Conservation (phyloP, 2,888 invertebrate genomes). For the Portevinia maculata region DNA sequence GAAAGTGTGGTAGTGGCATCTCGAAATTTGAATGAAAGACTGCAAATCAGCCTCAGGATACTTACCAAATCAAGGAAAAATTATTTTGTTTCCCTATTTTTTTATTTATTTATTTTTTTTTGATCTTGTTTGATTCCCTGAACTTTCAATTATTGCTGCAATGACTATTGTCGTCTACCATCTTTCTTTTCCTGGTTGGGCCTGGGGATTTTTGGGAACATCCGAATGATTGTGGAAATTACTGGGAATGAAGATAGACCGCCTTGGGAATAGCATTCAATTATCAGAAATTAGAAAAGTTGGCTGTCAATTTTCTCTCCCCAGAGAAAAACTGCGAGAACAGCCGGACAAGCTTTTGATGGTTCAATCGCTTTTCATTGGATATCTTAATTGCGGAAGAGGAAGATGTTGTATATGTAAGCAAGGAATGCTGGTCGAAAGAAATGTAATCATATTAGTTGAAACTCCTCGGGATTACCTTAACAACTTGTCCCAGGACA, state of each 20-base stretch:
- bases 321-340: not conserved
- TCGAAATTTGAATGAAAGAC: constrained; percentile 16
- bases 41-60: not conserved
- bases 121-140: not conserved
- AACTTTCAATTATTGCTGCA: constrained; percentile 9
- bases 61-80: constrained; percentile 5
- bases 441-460: constrained; percentile 43
- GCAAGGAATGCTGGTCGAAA: constrained; percentile 15
- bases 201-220: not conserved
- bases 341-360: not conserved
- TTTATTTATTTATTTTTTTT: not conserved
- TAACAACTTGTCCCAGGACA: constrained; percentile 28
- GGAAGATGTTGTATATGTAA: constrained; percentile 8
- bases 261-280: constrained; percentile 60
- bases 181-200: not conserved
- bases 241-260: constrained; percentile 19
- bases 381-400: constrained; percentile 25
- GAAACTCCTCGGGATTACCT: constrained; percentile 11
- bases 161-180: not conserved
- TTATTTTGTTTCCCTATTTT: not conserved
- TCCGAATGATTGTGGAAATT: constrained; percentile 31
- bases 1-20: not conserved
- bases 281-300: constrained; percentile 69
- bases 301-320: constrained; percentile 58
- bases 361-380: constrained; percentile 22